These are phyloP conservation scores for Drosophila malerkotliana DNA, from an alignment of 1,140 invertebrate species.

Conservation along the genomic window DNA sequence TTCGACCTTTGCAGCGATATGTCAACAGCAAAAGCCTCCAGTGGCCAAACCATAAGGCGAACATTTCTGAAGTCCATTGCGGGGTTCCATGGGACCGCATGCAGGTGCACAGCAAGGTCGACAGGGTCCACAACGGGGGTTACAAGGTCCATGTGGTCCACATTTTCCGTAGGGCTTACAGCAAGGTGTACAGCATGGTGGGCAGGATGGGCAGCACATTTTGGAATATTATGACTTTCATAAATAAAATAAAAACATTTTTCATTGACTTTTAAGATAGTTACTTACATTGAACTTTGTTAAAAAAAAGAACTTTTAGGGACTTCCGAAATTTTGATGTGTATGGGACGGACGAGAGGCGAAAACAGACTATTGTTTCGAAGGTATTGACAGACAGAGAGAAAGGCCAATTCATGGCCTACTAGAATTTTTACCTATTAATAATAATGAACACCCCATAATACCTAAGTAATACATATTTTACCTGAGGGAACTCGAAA, in stretches of 20 bases:
- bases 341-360: background rate
- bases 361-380: background rate
- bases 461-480: too few species aligned
- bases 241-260: background rate
- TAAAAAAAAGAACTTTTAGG: background rate
- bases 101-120: conserved; percentile 14
- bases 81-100: conserved; percentile 9
- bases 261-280: background rate
- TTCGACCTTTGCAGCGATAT: background rate
- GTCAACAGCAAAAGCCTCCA: conserved; percentile 2
- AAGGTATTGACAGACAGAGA: background rate
- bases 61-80: conserved; percentile 14
- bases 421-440: background rate
- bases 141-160: conserved; percentile 8
- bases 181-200: background rate
- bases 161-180: background rate
- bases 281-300: background rate
- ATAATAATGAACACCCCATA: too few species aligned
- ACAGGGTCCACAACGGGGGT: conserved; percentile 6
- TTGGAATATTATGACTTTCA: background rate
- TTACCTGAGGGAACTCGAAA: too few species aligned
- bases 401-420: background rate
- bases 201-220: background rate
- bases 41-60: background rate
- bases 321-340: background rate